Conservation (phyloP, 2,888 invertebrate species). For the Cryptosula pallasiana region DNA sequence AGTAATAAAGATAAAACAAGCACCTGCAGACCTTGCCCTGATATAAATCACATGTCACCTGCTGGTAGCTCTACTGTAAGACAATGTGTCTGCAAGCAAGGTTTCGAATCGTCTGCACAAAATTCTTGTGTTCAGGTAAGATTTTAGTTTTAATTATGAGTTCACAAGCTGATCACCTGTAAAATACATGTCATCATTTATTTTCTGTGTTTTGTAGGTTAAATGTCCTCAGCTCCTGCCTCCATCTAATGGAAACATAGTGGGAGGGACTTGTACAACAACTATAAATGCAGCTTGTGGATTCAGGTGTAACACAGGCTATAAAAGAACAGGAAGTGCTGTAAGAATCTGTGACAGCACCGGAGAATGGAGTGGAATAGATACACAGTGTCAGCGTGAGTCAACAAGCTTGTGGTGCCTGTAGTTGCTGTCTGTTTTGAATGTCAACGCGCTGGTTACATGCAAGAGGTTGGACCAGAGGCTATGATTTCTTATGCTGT, state of each 20-base stretch:
- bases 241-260: constrained; percentile 65
- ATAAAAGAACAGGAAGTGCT: constrained; percentile 56
- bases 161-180: neutral
- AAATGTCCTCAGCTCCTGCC: constrained; percentile 60
- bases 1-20: constrained; percentile 58
- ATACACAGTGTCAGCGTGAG: constrained; percentile 62
- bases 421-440: no score
- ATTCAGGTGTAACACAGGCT: constrained; percentile 64
- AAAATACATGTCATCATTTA: neutral
- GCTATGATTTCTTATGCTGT: no score
- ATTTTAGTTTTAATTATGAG: neutral
- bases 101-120: constrained; percentile 55
- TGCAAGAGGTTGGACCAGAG: no score
- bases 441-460: no score
- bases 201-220: constrained; percentile 27
- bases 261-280: constrained; percentile 62
- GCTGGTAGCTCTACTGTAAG: constrained; percentile 58
- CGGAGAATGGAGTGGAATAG: constrained; percentile 65
- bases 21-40: constrained; percentile 60
- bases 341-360: constrained; percentile 63
- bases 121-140: constrained; percentile 60
- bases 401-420: no score
- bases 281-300: constrained; percentile 69
- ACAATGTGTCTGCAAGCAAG: constrained; percentile 62
- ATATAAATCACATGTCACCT: constrained; percentile 61